phyloP scores from a whole-genome alignment of 2,797 vertebrate species.

The Syncerus caffer region DNA sequence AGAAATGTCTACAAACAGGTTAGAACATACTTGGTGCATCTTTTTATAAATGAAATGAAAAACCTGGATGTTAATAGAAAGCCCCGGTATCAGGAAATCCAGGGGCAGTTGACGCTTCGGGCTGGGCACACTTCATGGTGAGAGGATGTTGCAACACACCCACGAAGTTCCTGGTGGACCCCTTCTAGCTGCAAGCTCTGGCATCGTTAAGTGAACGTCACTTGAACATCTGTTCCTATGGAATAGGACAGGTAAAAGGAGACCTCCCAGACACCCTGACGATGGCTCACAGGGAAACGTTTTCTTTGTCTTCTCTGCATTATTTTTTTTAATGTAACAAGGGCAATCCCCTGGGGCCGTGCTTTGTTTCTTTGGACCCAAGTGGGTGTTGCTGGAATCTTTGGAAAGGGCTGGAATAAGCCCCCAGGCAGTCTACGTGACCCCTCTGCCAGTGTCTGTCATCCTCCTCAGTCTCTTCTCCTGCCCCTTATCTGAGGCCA shows the following conservation, averaged over 20 bases:
- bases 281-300: background rate
- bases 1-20: background rate
- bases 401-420: conserved; percentile 28
- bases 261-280: background rate
- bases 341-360: conserved; percentile 35
- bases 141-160: conserved; percentile 60
- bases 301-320: background rate
- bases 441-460: background rate
- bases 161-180: conserved; percentile 41
- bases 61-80: conserved; percentile 46
- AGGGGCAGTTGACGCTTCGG: conserved; percentile 61
- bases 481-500: background rate
- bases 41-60: background rate
- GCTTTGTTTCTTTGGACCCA: background rate
- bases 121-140: conserved; percentile 55
- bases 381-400: conserved; percentile 63
- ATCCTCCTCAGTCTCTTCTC: background rate
- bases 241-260: background rate
- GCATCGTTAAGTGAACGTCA: conserved; percentile 47
- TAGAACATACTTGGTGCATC: background rate
- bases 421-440: conserved; percentile 1
- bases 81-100: conserved; percentile 66
- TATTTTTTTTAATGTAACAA: conserved; percentile 29
- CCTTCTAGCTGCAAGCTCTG: background rate
- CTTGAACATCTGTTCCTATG: conserved; percentile 60